Evolutionary conservation across 2,113 vertebrate species (phyloP).

Genomic region (Myiozetetes cayanensis): DNA sequence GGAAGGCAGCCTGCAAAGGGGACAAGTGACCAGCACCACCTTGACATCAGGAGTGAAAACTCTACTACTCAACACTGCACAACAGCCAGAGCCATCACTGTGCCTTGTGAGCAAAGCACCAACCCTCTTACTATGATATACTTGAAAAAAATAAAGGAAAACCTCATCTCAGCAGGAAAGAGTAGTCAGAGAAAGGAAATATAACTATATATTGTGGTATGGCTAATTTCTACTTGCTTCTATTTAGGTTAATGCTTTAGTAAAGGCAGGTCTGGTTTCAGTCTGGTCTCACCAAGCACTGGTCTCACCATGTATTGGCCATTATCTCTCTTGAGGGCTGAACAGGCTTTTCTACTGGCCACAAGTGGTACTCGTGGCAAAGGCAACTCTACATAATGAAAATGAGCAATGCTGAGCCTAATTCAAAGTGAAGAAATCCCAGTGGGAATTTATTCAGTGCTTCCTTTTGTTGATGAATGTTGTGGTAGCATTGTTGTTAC

Average conservation of each 20-base stretch:
- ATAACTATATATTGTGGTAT: background rate
- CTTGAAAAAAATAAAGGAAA: background rate
- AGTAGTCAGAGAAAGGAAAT: background rate
- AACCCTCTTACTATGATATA: background rate
- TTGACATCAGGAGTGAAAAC: background rate
- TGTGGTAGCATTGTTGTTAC: background rate
- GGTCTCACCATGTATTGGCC: background rate
- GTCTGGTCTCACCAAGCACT: background rate
- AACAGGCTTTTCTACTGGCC: background rate
- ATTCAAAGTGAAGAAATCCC: conserved; percentile 5
- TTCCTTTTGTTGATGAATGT: background rate
- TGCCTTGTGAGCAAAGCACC: background rate
- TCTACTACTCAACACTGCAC: background rate
- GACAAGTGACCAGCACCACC: background rate
- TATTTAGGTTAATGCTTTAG: background rate
- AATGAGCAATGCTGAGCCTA: background rate
- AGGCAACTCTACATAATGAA: background rate
- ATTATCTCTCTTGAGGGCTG: background rate
- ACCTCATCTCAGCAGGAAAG: background rate
- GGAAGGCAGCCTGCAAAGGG: background rate
- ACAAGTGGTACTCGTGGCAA: background rate
- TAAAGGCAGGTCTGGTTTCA: background rate
- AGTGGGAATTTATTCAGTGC: background rate
- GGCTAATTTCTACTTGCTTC: background rate
- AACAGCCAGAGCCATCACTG: background rate